These are phyloP conservation scores for Hololepta plana DNA, from an alignment of 2,888 invertebrate genomes.

Conservation along the genomic window DNA sequence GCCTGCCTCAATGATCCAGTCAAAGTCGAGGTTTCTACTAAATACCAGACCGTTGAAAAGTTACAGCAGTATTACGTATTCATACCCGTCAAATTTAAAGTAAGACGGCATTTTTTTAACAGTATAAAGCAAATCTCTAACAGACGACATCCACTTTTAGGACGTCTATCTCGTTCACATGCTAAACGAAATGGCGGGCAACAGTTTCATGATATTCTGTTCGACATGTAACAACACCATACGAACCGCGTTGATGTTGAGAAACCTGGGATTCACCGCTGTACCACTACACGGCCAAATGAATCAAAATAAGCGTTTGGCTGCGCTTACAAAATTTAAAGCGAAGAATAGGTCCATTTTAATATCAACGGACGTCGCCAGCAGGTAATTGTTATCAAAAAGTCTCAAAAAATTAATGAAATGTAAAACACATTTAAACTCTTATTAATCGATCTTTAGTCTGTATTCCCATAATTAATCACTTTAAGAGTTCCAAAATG, in stretches of 20 bases:
- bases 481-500: too few species aligned
- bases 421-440: too few species aligned
- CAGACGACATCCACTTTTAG: slow-evolving; percentile 34
- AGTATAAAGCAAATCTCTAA: too few species aligned
- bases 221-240: slow-evolving; percentile 87
- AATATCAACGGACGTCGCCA: slow-evolving; percentile 97
- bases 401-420: slow-evolving; percentile 11
- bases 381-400: slow-evolving; percentile 59
- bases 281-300: slow-evolving; percentile 98
- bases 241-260: slow-evolving; percentile 69
- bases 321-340: slow-evolving; percentile 91
- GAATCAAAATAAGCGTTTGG: slow-evolving; percentile 92
- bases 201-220: slow-evolving; percentile 95
- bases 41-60: slow-evolving; percentile 96
- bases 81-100: slow-evolving; percentile 90
- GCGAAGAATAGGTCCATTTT: slow-evolving; percentile 84
- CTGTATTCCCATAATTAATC: too few species aligned
- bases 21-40: slow-evolving; percentile 88
- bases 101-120: too few species aligned
- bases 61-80: slow-evolving; percentile 89
- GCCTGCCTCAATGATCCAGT: slow-evolving; percentile 90
- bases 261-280: slow-evolving; percentile 82
- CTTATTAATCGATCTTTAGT: too few species aligned
- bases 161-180: slow-evolving; percentile 93
- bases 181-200: slow-evolving; percentile 86